phyloP scores from a whole-genome alignment of 1,140 invertebrate genomes.

The Listronotus oregonensis region DNA sequence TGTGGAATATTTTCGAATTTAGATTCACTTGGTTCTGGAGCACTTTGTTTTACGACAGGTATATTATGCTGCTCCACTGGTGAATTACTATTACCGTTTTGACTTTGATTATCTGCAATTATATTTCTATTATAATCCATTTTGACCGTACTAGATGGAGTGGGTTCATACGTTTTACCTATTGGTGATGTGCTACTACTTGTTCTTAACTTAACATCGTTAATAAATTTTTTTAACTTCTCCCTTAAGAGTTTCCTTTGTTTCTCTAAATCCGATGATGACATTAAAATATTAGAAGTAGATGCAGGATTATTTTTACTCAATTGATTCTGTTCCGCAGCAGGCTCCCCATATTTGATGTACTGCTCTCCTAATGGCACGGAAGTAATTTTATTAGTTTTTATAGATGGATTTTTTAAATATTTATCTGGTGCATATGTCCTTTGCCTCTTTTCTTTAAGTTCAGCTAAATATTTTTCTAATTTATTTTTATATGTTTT shows the following conservation, averaged over 20 bases:
- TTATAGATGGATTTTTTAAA: not conserved
- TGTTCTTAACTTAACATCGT: constrained; percentile 4
- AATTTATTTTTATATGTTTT: constrained; percentile 17
- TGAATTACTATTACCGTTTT: no score
- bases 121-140: no score
- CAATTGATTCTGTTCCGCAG: not conserved
- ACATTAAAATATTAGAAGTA: not conserved
- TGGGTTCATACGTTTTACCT: not conserved
- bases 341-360: not conserved
- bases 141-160: not conserved
- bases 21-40: no score
- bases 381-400: not conserved
- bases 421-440: constrained; percentile 22
- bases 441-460: constrained; percentile 24
- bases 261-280: not conserved
- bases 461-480: constrained; percentile 20
- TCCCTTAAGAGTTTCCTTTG: constrained; percentile 10
- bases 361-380: not conserved
- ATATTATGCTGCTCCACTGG: no score
- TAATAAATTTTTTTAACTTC: constrained; percentile 10
- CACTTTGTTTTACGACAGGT: no score
- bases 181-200: not conserved
- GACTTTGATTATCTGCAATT: no score
- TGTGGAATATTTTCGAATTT: no score
- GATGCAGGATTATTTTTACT: not conserved